Base-by-base conservation (phyloP, 2,113 vertebrate genomes). In the Gymnorhina tibicen region DNA sequence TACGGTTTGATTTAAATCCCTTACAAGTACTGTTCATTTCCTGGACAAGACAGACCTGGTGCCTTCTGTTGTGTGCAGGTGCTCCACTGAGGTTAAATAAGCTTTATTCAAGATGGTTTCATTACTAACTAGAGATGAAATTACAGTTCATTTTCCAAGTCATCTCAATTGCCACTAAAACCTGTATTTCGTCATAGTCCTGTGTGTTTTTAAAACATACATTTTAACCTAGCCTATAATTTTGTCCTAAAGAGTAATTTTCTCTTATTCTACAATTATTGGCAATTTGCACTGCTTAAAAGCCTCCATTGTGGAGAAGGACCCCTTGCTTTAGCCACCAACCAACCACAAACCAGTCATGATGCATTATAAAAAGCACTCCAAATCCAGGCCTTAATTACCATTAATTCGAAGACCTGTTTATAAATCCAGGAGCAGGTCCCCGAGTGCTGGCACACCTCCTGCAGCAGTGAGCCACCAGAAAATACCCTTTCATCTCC, bases 161-260 rank as follows among this genome's bases (percentile, higher is more conserved):
- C 59, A 80, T 74, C 80, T 85, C 44, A 69, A 89, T 49, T 9
- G 32, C 47, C 55, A 85, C n/a, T 83, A 85, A 92, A 88, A 76
- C 50, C 69, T 79, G 62, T 53, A 87, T 78, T 81, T 79, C 87
- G 26, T 72, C 81, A 87, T 27, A 73, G 62, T 56, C 67, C 50
- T 52, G 9, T 23, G 44, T 87, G 62, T 3, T 72, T 95, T 94
- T 72, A 87, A 85, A 77, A 91, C 41, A 75, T 37, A 16, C 27
- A 35, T 63, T 89, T 89, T 55, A 89, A 91, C 35, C 35, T 22
- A 87, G 64, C 33, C 73, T 90, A 18, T 91, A 93, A 96, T 95
- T 96, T 91, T 85, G 74, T 69, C 81, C 60, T 70, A 52, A 77
- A 90, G 76, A 93, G 50, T 78, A 84, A 95, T 93, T 67, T 84